Percentiles rank a stretch among this genome's conserved stretches.
phyloP scores from a whole-genome alignment of 2,888 invertebrate genomes.

The Temnothorax ravouxi region DNA sequence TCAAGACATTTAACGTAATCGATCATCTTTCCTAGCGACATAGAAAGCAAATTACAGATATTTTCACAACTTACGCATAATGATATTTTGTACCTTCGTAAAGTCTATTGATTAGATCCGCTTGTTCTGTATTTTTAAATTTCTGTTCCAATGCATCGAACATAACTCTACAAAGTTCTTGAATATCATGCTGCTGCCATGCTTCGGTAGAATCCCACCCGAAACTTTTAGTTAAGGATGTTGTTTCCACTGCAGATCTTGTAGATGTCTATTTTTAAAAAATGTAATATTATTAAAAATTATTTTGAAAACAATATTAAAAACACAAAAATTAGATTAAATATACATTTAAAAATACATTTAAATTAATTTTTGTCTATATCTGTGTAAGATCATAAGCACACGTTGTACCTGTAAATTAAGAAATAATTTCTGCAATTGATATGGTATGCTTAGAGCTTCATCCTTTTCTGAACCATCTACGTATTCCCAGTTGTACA shows the following conservation, averaged over 20 bases:
- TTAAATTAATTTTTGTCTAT: no score
- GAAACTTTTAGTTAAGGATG: constrained; percentile 94
- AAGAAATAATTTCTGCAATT: constrained; percentile 94
- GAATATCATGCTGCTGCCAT: constrained; percentile 97
- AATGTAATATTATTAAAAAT: constrained; percentile 9
- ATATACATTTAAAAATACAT: constrained; percentile 1
- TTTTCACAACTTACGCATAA: constrained; percentile 9
- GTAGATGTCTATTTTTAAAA: constrained; percentile 89
- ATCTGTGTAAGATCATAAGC: not conserved
- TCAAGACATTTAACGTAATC: constrained; percentile 96
- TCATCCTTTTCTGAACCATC: constrained; percentile 90
- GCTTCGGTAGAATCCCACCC: constrained; percentile 96
- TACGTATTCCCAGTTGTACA: constrained; percentile 93
- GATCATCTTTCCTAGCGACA: constrained; percentile 90
- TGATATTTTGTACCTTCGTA: constrained; percentile 89
- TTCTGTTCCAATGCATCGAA: constrained; percentile 95
- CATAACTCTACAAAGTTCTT: constrained; percentile 96
- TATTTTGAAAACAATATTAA: not conserved
- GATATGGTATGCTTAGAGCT: constrained; percentile 93
- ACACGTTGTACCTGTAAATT: constrained; percentile 90
- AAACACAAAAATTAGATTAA: constrained; percentile 22
- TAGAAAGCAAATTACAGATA: constrained; percentile 62
- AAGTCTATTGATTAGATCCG: constrained; percentile 93
- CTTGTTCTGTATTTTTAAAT: constrained; percentile 93
- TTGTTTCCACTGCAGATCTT: constrained; percentile 94